Evolutionary conservation across 2,113 vertebrate species (phyloP), one percentile per base, ranked within the genome.

Genomic region (Nicator chloris): DNA sequence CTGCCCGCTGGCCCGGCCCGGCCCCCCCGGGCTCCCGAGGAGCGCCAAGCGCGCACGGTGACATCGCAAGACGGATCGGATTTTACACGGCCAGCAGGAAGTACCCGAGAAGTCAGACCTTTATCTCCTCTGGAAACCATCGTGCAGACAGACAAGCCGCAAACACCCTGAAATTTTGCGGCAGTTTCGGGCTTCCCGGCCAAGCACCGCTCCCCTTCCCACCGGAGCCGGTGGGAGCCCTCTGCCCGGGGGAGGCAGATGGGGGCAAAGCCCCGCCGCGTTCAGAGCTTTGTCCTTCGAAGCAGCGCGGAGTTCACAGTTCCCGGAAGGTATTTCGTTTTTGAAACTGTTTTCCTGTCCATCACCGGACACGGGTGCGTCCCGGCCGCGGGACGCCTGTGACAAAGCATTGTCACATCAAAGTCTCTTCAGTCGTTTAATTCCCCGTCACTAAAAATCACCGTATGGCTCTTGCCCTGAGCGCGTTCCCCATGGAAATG

Each of bases 41-140:
- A 76, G 59, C 49, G 44, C 80, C 64, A 33, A 94, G n/a, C 27
- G 57, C 68, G 14, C 77, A 26, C 2, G 35, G 92, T 88, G 94
- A 92, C 91, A 91, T 33, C 40, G 47, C 81, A 63, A 72, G 78
- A 82, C 45, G 28, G 94, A 77, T 87, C 31, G 60, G 92, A 77
- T 95, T 88, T 83, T 90, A 57, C 92, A 63, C 33, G 69, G 94
- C 63, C 88, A 13, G 84, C 75, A 76, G 92, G 91, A 95, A 92
- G 56, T 3, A 76, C 15, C 89, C 76, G 35, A 80, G 68, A 59
- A 92, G 51, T 10, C 72, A 80, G 77, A 82, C 51, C 61, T 98
- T 98, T 98, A 98, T 98, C 98, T 98, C 97, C 93, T 94, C 75
- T 95, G 97, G 96, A 97, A 92, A 97, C 88, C 96, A 95, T 97